Evolutionary conservation across 2,888 invertebrate species (phyloP).

Genomic region (Myathropa florea): DNA sequence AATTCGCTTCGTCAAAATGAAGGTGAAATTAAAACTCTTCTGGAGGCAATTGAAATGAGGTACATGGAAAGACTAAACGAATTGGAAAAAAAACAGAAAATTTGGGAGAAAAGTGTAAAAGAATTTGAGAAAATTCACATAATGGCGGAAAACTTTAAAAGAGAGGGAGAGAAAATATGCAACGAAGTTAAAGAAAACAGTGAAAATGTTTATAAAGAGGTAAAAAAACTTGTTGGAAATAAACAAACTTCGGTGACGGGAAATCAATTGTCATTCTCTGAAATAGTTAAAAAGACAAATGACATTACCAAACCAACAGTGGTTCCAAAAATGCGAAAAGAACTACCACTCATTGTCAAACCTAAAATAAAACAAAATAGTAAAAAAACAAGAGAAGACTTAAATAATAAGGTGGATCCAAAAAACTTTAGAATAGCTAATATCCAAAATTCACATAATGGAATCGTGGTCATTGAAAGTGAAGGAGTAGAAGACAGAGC

Average conservation of each 20-base stretch:
- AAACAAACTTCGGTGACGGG: neutral
- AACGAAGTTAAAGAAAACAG: neutral
- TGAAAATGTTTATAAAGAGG: neutral
- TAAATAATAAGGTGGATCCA: constrained; percentile 17
- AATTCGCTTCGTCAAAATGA: neutral
- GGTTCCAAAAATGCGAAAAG: too few species aligned
- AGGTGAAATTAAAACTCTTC: neutral
- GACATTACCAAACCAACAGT: too few species aligned
- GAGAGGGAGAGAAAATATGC: neutral
- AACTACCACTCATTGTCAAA: neutral
- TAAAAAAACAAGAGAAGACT: constrained; percentile 1
- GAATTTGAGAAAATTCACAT: neutral
- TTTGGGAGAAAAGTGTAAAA: neutral
- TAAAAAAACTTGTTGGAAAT: neutral
- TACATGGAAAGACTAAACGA: neutral
- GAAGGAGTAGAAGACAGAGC: neutral
- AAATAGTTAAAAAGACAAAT: too few species aligned
- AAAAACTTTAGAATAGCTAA: neutral
- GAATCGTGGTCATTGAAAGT: constrained; percentile 15
- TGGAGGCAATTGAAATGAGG: neutral
- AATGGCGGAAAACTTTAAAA: neutral
- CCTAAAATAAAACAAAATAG: neutral
- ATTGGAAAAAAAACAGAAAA: neutral
- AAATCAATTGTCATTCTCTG: neutral
- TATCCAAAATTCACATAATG: constrained; percentile 8